Evolutionary conservation across 2,113 vertebrate species (phyloP), one percentile per base, ranked within the genome.

Genomic region (Prionailurus bengalensis): DNA sequence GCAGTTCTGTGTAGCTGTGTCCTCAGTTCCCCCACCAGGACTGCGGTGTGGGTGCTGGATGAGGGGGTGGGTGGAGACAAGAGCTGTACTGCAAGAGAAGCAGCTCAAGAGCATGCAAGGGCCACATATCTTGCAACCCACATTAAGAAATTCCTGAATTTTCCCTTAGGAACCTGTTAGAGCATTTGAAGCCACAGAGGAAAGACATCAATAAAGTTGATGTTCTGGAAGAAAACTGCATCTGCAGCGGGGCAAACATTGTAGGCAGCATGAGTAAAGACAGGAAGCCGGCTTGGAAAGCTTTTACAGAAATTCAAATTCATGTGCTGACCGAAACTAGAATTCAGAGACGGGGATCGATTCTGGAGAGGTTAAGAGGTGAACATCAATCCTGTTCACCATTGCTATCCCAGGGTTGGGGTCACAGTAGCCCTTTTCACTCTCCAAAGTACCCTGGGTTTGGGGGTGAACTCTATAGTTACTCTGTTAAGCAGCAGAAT

Each of bases 141-240:
- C 11, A 3, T 29, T 84, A 80, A 15, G 36, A 61, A 93, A 31
- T 55, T 76, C 13, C 70, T 58, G 12, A 14, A 68, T 93, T 85
- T 85, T 74, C 42, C 71, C 14, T 70, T 71, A 80, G 33, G 51
- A 42, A 93, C 21, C 42, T n/a, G 25, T 61, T 70, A 55, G 92
- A 90, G 23, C 81, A 45, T 63, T 19, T 61, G n/a, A 85, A 94
- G 39, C 33, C 68, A 89, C 12, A 81, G 16, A 39, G 31, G 15
- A 51, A 16, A 85, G 17, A 78, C 70, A 94, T 63, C n/a, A 86
- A 29, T 48, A 39, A 81, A 92, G 42, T 39, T 45, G 10, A 16
- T 25, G 33, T 89, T 89, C 31, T 89, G 45, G 84, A 65, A 66
- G 33, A 61, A 93, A 95, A 61, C 39, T 63, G 6, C 65, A 89